phyloP scores from a whole-genome alignment of 2,888 invertebrate genomes.

The Odontocolon sp. region DNA sequence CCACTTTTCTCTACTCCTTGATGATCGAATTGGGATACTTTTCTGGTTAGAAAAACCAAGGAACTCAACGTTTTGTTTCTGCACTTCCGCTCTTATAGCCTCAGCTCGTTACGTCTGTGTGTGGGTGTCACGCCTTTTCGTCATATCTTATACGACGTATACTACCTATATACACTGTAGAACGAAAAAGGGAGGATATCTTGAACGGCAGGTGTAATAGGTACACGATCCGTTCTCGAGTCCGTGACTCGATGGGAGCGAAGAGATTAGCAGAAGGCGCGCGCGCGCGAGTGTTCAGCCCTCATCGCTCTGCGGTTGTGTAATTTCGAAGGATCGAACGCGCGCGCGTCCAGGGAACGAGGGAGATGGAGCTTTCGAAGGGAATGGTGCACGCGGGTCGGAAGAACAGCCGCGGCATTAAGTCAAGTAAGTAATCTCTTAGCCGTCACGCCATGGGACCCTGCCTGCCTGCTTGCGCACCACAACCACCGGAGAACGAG shows the following conservation, averaged over 20 bases:
- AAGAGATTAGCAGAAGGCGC: conserved; percentile 57
- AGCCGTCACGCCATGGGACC: conserved; percentile 76
- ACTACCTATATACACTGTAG: not conserved
- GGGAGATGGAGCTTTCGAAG: conserved; percentile 21
- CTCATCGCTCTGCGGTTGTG: conserved; percentile 52
- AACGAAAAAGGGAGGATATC: conserved; percentile 29
- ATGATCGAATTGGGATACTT: no score
- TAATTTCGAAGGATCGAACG: conserved; percentile 36
- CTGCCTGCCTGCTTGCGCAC: conserved; percentile 25
- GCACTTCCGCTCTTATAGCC: no score
- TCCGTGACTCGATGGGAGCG: conserved; percentile 60
- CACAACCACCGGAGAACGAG: not conserved
- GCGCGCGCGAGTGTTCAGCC: conserved; percentile 29
- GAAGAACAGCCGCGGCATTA: conserved; percentile 67
- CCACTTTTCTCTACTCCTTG: no score
- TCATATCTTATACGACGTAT: conserved; percentile 37
- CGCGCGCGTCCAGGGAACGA: conserved; percentile 10
- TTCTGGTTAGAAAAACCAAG: no score
- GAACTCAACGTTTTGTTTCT: no score
- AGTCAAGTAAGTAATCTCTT: conserved; percentile 78
- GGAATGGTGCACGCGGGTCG: conserved; percentile 44
- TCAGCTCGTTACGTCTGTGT: not conserved
- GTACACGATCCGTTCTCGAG: conserved; percentile 56
- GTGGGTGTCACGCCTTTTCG: conserved; percentile 48
- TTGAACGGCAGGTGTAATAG: conserved; percentile 59